phyloP scores from a whole-genome alignment of 2,797 vertebrate genomes.

The Hydrocynus forskahlii region DNA sequence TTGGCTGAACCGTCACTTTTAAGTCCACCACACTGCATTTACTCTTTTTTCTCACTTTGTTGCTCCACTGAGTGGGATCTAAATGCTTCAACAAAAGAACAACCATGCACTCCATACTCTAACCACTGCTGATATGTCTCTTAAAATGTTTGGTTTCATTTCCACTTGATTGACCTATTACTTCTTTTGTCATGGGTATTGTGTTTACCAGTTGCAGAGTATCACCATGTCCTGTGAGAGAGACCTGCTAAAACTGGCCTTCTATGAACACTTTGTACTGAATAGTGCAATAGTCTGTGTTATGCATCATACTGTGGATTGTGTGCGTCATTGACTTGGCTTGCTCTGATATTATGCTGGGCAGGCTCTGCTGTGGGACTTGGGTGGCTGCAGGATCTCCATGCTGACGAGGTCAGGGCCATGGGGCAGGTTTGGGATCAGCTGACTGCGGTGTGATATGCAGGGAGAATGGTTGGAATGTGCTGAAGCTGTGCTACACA shows the following conservation, averaged over 20 bases:
- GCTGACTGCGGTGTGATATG: slow-evolving; percentile 78
- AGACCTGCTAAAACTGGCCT: neutral
- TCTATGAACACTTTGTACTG: neutral
- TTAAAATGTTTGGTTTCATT: neutral
- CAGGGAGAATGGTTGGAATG: slow-evolving; percentile 76
- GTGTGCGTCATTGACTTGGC: slow-evolving; percentile 9
- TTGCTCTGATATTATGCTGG: slow-evolving; percentile 15
- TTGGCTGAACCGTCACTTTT: neutral
- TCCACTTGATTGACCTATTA: neutral
- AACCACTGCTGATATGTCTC: neutral
- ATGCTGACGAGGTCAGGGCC: slow-evolving; percentile 30
- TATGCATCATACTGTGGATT: neutral
- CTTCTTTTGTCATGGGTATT: neutral
- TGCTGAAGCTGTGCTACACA: slow-evolving; percentile 72
- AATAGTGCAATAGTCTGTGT: neutral
- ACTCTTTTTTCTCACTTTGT: neutral
- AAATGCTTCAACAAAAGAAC: neutral
- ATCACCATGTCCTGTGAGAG: neutral
- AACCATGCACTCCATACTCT: neutral
- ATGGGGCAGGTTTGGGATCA: slow-evolving; percentile 63
- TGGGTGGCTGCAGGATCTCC: slow-evolving; percentile 2
- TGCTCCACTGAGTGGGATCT: neutral
- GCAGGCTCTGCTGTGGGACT: neutral
- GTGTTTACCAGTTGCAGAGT: neutral
- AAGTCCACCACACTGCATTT: neutral